These are phyloP conservation scores for Nannoperca australis DNA, from an alignment of 2,797 vertebrate genomes.

Conservation along the genomic window DNA sequence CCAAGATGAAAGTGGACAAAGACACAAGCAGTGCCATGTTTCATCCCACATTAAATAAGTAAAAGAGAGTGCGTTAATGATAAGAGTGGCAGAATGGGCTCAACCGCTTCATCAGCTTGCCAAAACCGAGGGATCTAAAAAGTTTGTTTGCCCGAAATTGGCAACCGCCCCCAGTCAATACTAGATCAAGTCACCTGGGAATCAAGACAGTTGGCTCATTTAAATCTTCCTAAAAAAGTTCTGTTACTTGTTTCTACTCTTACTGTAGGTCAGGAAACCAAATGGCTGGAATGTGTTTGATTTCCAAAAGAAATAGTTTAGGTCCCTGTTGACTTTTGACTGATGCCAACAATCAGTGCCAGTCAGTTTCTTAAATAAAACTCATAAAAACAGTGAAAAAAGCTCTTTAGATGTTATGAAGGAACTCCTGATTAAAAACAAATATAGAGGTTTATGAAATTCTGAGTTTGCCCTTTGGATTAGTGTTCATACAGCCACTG, in stretches of 20 bases:
- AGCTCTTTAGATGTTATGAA: constrained; percentile 31
- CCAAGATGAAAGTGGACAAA: background rate
- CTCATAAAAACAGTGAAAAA: constrained; percentile 13
- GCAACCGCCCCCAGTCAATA: constrained; percentile 42
- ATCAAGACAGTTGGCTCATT: constrained; percentile 56
- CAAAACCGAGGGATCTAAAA: constrained; percentile 54
- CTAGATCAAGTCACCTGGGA: constrained; percentile 53
- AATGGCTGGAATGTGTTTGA: constrained; percentile 46
- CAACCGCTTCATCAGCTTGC: constrained; percentile 12
- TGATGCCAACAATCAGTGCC: constrained; percentile 36
- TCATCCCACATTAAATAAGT: constrained; percentile 6
- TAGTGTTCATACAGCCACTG: constrained; percentile 21
- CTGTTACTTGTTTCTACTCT: constrained; percentile 17
- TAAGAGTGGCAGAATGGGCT: constrained; percentile 17
- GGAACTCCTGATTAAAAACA: constrained; percentile 51
- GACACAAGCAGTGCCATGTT: background rate
- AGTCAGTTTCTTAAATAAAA: constrained; percentile 40
- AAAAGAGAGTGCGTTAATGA: background rate
- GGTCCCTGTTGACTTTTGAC: constrained; percentile 35
- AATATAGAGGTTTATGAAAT: constrained; percentile 49
- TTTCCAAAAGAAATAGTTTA: constrained; percentile 63
- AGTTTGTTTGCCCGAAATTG: constrained; percentile 34
- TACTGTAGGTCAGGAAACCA: constrained; percentile 43
- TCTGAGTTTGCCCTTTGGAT: constrained; percentile 54
- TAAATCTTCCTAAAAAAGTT: constrained; percentile 45